Conservation (phyloP, 1,140 invertebrate species). For the Aphis craccivora region DNA sequence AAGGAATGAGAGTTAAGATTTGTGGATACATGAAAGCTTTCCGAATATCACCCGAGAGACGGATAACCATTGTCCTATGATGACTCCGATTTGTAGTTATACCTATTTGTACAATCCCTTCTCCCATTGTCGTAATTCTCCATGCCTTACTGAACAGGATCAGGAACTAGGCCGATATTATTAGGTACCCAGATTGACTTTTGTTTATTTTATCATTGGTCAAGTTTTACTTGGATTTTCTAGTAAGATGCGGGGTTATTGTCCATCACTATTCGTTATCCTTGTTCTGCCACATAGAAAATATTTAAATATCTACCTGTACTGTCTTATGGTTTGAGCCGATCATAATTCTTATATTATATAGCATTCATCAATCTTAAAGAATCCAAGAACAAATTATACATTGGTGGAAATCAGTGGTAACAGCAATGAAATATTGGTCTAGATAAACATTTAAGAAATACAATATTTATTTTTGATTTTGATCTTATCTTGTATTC, state of each 20-base stretch:
- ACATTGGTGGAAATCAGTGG: not conserved
- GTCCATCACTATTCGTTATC: not conserved
- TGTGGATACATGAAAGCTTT: not conserved
- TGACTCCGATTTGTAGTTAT: not conserved
- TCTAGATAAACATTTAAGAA: not conserved
- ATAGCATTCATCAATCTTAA: not conserved
- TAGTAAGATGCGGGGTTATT: not conserved
- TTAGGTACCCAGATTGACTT: not conserved
- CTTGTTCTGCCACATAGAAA: too few species aligned
- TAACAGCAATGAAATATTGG: not conserved
- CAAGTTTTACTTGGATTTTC: not conserved
- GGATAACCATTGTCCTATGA: not conserved
- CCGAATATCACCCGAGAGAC: not conserved
- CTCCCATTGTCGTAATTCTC: not conserved
- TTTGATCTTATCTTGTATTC: not conserved
- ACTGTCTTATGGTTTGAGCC: too few species aligned
- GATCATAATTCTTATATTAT: not conserved
- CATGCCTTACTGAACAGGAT: not conserved
- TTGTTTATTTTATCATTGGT: not conserved
- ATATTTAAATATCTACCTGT: too few species aligned
- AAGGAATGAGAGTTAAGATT: not conserved
- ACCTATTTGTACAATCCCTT: not conserved
- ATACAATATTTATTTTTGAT: not conserved
- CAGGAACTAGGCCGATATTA: not conserved
- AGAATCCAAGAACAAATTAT: not conserved